phyloP scores from a whole-genome alignment of 2,113 vertebrate genomes.

The Alosa alosa region DNA sequence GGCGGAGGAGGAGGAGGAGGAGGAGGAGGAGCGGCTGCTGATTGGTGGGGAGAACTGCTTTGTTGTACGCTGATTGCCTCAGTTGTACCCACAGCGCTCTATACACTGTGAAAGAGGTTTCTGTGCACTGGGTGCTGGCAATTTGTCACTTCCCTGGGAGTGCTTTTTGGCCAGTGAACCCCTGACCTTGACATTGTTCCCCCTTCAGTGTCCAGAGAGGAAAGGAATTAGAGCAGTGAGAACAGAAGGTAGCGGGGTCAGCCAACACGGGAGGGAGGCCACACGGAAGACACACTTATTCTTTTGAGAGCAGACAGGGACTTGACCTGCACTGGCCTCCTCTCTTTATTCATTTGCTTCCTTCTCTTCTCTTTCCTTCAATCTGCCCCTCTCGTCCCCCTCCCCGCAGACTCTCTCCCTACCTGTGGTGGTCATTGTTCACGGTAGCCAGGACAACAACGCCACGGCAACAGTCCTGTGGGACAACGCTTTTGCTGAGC shows the following conservation, averaged over 20 bases:
- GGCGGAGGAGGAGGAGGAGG: not conserved
- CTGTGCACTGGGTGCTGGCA: not conserved
- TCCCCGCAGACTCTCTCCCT: conserved; percentile 84
- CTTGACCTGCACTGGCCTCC: not conserved
- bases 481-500: conserved; percentile 96
- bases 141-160: not conserved
- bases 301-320: not conserved
- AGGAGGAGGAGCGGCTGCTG: not conserved
- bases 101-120: not conserved
- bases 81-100: not conserved
- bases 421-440: conserved; percentile 95
- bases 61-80: not conserved
- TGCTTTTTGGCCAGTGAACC: not conserved
- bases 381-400: not conserved
- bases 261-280: not conserved
- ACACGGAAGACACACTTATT: not conserved
- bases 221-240: not conserved
- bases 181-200: not conserved
- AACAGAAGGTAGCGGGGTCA: not conserved
- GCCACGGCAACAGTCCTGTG: conserved; percentile 95
- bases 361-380: not conserved
- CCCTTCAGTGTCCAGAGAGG: not conserved
- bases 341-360: not conserved
- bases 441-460: conserved; percentile 97
- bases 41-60: not conserved